These are phyloP conservation scores for Rhyacichthys aspro DNA, from an alignment of 2,797 vertebrate species.

Conservation along the genomic window DNA sequence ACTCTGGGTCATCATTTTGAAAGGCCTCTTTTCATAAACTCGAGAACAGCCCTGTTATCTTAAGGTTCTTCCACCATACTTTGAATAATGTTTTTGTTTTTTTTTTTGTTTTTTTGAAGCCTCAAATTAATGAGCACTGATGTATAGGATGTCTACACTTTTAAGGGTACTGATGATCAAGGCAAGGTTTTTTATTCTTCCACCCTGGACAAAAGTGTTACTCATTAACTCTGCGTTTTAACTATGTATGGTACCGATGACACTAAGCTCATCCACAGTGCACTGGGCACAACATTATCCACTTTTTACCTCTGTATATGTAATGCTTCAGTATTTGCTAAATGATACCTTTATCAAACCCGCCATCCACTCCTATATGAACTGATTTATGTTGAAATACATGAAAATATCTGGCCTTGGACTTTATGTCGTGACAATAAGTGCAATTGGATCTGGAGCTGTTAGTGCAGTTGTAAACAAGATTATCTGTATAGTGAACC, in stretches of 20 bases:
- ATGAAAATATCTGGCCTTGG: constrained; percentile 23
- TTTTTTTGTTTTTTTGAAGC: constrained; percentile 72
- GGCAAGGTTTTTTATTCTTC: constrained; percentile 65
- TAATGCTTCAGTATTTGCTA: constrained; percentile 54
- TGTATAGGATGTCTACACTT: constrained; percentile 76
- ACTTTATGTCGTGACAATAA: constrained; percentile 24
- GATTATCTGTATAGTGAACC: constrained; percentile 47
- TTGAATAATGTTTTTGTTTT: constrained; percentile 73
- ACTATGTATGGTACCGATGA: constrained; percentile 64
- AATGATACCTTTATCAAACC: constrained; percentile 25
- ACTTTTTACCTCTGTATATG: constrained; percentile 31
- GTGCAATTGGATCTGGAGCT: constrained; percentile 33
- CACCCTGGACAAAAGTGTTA: constrained; percentile 59
- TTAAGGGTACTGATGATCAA: constrained; percentile 76
- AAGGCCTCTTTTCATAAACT: constrained; percentile 59
- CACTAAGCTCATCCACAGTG: constrained; percentile 52
- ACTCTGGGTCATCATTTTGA: constrained; percentile 12
- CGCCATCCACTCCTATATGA: constrained; percentile 31
- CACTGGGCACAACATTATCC: constrained; percentile 65
- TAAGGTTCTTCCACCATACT: constrained; percentile 70
- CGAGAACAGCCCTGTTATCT: constrained; percentile 49
- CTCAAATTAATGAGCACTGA: constrained; percentile 77
- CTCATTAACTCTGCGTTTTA: constrained; percentile 32
- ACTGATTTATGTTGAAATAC: constrained; percentile 25
- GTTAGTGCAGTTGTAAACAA: constrained; percentile 19